Conservation (phyloP, 1,140 invertebrate species). For the Achatina immaculata region DNA sequence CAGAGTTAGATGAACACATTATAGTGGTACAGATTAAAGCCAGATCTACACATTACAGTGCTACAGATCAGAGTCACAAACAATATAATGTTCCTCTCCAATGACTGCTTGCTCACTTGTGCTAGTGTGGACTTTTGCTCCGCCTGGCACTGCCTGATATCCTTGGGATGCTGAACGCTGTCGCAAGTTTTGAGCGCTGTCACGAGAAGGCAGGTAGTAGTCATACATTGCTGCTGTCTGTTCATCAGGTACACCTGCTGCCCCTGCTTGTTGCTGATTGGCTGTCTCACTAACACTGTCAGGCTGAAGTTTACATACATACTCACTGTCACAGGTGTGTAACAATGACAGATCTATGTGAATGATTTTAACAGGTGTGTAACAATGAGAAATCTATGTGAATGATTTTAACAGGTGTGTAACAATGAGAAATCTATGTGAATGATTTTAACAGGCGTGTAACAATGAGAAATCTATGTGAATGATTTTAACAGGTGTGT, state of each 20-base stretch:
- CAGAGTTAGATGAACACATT: too few species aligned
- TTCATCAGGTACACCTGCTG: constrained; percentile 10
- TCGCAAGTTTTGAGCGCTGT: constrained; percentile 35
- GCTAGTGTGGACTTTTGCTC: constrained; percentile 36
- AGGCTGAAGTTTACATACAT: too few species aligned
- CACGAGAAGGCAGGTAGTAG: constrained; percentile 45
- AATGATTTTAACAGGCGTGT: too few species aligned
- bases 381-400: too few species aligned
- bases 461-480: too few species aligned
- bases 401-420: too few species aligned
- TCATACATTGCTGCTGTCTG: constrained; percentile 38
- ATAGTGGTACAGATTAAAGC: too few species aligned
- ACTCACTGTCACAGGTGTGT: too few species aligned
- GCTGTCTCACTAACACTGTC: constrained; percentile 42
- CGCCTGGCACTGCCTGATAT: constrained; percentile 29
- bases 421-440: too few species aligned
- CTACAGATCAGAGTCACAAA: constrained; percentile 18
- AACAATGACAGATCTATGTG: too few species aligned
- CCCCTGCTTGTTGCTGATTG: constrained; percentile 47
- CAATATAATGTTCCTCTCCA: constrained; percentile 18
- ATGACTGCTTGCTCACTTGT: constrained; percentile 45
- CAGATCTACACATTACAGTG: constrained; percentile 2
- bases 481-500: too few species aligned
- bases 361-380: too few species aligned
- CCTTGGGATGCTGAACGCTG: constrained; percentile 30